phyloP scores from a whole-genome alignment of 2,113 vertebrate genomes.

The Lagopus leucura region DNA sequence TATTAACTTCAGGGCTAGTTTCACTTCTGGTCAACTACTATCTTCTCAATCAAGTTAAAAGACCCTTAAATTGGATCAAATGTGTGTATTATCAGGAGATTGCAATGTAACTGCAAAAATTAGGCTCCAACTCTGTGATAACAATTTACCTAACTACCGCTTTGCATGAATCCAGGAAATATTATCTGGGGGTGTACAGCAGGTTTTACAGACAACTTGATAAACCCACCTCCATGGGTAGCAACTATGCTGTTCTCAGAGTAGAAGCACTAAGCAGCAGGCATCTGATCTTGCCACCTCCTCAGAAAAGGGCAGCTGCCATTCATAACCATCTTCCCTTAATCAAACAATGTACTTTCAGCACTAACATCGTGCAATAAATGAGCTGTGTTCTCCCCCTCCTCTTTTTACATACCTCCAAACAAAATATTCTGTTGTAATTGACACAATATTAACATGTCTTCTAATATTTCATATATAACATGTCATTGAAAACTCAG shows the following conservation, averaged over 20 bases:
- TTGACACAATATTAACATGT: constrained; percentile 41
- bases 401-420: neutral
- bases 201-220: neutral
- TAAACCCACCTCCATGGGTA: neutral
- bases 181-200: neutral
- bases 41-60: constrained; percentile 3
- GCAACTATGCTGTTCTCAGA: neutral
- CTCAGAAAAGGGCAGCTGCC: neutral
- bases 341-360: neutral
- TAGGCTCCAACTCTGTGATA: neutral
- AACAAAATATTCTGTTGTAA: constrained; percentile 48
- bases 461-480: constrained; percentile 58
- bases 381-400: neutral
- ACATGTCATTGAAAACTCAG: constrained; percentile 60
- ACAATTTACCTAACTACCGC: neutral
- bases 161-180: neutral
- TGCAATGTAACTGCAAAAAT: neutral
- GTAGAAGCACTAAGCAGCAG: neutral
- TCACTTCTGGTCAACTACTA: constrained; percentile 1
- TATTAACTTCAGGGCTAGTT: neutral
- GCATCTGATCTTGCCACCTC: neutral
- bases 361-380: constrained; percentile 6
- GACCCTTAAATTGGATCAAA: neutral
- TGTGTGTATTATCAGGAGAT: neutral
- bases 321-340: constrained; percentile 4